Evolutionary conservation across 2,113 vertebrate species (phyloP), one percentile per base, ranked within the genome.

Genomic region (Otis tarda): DNA sequence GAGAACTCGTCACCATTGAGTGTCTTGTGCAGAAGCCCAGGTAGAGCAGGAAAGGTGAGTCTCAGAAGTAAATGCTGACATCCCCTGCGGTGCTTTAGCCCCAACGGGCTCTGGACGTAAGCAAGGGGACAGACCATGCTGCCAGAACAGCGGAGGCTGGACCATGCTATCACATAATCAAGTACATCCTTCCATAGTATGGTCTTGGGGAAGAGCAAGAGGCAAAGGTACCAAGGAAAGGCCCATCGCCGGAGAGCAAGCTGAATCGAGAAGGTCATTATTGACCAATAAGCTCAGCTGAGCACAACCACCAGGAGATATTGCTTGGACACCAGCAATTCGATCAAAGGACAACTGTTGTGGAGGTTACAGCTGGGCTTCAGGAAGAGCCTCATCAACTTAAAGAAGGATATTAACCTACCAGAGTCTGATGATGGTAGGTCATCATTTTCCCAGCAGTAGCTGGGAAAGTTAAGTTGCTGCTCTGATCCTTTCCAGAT

Each of bases 41-140:
- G 28, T 10, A 47, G 10, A 3, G 28, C 33, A n/a, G 12, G 15
- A 56, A 33, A 73, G 57, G 22, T 18, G 31, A 76, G n/a, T 47
- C 41, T 76, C 23, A 18, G 39, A 53, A 75, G 33, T 47, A 68
- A 82, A 59, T 20, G 31, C 5, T 52, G 61, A 18, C 65, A 37
- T 10, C 18, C 20, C 33, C 33, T 21, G 63, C 10, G 10, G 45
- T 28, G 22, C 33, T 67, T 60, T 37, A 60, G 37, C 60, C 53
- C 6, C 5, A 14, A 28, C 0, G 4, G 61, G 47, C 8, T 55
- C 55, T n/a, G 63, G 33, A 61, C 0, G 2, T 33, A 45, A 47
- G 28, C 31, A 30, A 41, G 24, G 45, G 61, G 45, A 45, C 47
- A 53, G 27, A 47, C 8, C 13, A 6, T 12, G 60, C 45, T 3